A percentile compares a stretch with the other conserved stretches of the same genome.
Conservation (phyloP, 2,113 vertebrate genomes). For the Pterocles orientalis region DNA sequence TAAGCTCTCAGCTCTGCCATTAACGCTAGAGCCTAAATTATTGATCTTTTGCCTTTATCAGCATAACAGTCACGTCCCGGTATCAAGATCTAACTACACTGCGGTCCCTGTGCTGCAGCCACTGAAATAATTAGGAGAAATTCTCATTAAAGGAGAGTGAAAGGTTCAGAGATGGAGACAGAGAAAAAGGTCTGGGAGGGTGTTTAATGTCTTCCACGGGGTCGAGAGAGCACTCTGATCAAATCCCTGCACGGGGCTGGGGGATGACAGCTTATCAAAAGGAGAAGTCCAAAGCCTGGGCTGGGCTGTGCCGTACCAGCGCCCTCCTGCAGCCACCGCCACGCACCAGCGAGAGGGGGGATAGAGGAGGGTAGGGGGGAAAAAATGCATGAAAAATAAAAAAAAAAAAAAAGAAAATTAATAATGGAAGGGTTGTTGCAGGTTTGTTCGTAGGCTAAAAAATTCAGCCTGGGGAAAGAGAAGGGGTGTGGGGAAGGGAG, state of each 20-base stretch:
- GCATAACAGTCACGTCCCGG: slow-evolving; percentile 94
- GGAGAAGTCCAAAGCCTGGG: slow-evolving; percentile 67
- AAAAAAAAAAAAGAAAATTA: slow-evolving; percentile 1
- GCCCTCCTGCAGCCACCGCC: not conserved
- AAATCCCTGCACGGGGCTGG: slow-evolving; percentile 71
- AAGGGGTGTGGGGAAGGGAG: not conserved
- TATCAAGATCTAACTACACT: slow-evolving; percentile 87
- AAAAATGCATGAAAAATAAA: slow-evolving; percentile 57
- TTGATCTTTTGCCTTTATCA: slow-evolving; percentile 96
- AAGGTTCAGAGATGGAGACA: slow-evolving; percentile 76
- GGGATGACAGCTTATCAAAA: slow-evolving; percentile 81
- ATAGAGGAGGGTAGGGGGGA: not conserved
- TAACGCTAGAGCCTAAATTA: slow-evolving; percentile 96
- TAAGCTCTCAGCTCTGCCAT: slow-evolving; percentile 88
- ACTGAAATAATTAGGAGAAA: slow-evolving; percentile 98
- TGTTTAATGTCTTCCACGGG: slow-evolving; percentile 86
- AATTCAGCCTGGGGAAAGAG: not conserved
- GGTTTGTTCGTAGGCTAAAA: not conserved
- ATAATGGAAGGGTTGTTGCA: slow-evolving; percentile 10
- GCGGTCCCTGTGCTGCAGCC: slow-evolving; percentile 89
- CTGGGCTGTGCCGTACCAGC: not conserved
- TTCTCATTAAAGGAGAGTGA: slow-evolving; percentile 96
- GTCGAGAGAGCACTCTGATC: slow-evolving; percentile 79
- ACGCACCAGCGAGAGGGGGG: accelerated
- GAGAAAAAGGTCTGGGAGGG: slow-evolving; percentile 79